phyloP scores from a whole-genome alignment of 2,888 invertebrate species.

The Conomelus anceps region DNA sequence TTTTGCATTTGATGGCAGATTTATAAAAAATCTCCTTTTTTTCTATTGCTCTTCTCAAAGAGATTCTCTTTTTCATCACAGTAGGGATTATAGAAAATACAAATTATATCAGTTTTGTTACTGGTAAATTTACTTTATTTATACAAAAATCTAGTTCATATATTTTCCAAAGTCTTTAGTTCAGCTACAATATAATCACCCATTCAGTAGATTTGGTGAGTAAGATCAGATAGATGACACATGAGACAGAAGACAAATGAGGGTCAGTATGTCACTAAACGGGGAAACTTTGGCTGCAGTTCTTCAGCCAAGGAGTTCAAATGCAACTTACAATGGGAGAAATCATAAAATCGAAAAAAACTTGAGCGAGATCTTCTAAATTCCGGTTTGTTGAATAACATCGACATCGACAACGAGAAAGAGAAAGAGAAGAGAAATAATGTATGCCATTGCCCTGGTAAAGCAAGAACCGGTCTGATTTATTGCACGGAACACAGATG shows the following conservation, averaged over 20 bases:
- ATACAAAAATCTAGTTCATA: no score
- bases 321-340: neutral
- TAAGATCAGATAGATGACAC: neutral
- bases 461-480: neutral
- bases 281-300: neutral
- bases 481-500: neutral
- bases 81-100: no score
- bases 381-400: neutral
- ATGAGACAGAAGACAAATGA: neutral
- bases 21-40: no score
- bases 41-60: no score
- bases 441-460: neutral
- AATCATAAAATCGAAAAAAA: neutral
- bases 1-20: no score
- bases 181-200: no score
- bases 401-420: neutral
- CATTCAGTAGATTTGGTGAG: no score
- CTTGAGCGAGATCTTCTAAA: neutral
- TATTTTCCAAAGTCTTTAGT: no score
- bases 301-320: neutral
- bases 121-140: no score
- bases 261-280: neutral
- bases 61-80: no score
- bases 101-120: no score
- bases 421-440: neutral